Percentiles rank a stretch among this genome's conserved stretches.
Evolutionary conservation across 2,888 invertebrate species (phyloP).

Genomic region (Cantharis lateralis): DNA sequence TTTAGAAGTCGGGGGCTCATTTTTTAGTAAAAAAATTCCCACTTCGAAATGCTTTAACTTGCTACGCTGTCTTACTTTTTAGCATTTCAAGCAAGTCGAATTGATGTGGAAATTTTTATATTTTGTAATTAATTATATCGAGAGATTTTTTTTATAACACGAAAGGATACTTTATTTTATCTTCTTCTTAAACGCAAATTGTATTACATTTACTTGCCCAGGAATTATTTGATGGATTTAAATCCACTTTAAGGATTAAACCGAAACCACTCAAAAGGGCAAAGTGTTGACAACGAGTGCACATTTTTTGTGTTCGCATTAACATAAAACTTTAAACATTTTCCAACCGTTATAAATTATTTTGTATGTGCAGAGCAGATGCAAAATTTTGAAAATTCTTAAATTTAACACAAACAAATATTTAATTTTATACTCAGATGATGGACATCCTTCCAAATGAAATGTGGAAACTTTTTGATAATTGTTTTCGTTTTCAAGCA

Average conservation of each 20-base stretch:
- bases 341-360: neutral
- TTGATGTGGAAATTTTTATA: neutral
- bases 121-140: neutral
- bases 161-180: neutral
- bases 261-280: slow-evolving; percentile 38
- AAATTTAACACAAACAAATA: neutral
- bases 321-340: neutral
- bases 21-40: neutral
- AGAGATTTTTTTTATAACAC: neutral
- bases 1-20: neutral
- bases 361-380: neutral
- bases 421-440: too few relatives aligned
- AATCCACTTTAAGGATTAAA: slow-evolving; percentile 55
- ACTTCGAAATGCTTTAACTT: neutral
- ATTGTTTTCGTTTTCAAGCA: too few relatives aligned
- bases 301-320: neutral
- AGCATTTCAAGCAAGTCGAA: neutral
- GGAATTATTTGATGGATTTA: slow-evolving; percentile 50
- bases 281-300: slow-evolving; percentile 19
- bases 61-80: neutral
- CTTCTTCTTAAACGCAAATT: neutral
- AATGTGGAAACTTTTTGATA: too few relatives aligned
- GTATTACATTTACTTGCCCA: slow-evolving; percentile 33
- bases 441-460: too few relatives aligned
- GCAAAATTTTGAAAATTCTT: neutral